Percentiles rank a stretch among this genome's conserved stretches.
Conservation (phyloP, 2,888 invertebrate species). For the Calliscelio sp. region DNA sequence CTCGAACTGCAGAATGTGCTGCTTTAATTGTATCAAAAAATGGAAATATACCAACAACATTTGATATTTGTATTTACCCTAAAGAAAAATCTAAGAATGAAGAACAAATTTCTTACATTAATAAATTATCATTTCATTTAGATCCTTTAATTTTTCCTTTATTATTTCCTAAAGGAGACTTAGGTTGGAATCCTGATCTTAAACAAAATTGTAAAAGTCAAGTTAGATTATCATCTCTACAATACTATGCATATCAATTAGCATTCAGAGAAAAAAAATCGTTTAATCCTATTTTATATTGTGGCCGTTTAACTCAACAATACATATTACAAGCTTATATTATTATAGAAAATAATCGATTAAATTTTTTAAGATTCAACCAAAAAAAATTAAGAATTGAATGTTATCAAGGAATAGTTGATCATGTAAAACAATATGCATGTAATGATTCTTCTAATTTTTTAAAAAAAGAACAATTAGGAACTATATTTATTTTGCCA, state of each 20-base stretch:
- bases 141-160: conserved; percentile 12
- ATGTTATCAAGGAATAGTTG: conserved; percentile 31
- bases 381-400: conserved; percentile 43
- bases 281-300: conserved; percentile 35
- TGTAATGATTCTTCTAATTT: conserved; percentile 7
- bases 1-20: conserved; percentile 9
- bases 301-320: conserved; percentile 37
- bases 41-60: neutral
- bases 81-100: neutral
- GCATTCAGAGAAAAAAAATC: conserved; percentile 1
- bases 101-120: conserved; percentile 1
- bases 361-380: conserved; percentile 22
- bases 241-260: conserved; percentile 40
- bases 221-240: conserved; percentile 1
- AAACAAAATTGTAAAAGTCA: conserved; percentile 20
- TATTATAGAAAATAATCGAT: conserved; percentile 19
- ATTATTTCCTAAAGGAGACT: conserved; percentile 16
- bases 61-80: conserved; percentile 15
- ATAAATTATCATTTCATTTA: conserved; percentile 25
- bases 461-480: neutral
- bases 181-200: conserved; percentile 26
- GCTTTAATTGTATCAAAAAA: conserved; percentile 3
- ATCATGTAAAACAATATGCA: conserved; percentile 33
- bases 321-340: conserved; percentile 41
- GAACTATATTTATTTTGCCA: conserved; percentile 19